These are phyloP conservation scores for Characodon lateralis DNA, from an alignment of 2,797 vertebrate genomes.

Conservation along the genomic window DNA sequence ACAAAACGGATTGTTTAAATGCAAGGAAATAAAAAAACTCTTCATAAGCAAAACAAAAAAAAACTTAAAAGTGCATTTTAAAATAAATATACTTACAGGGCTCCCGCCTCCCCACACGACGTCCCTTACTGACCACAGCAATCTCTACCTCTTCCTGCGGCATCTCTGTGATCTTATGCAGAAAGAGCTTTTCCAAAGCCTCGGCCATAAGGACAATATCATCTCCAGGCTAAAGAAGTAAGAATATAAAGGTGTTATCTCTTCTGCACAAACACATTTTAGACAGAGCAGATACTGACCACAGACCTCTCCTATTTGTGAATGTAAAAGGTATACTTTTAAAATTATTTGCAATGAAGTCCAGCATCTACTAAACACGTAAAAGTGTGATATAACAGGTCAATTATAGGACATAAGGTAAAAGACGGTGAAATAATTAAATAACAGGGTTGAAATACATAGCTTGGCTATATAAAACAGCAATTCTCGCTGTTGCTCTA, in stretches of 20 bases:
- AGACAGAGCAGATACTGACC: no score
- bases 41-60: not conserved
- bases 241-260: constrained; percentile 9
- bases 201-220: constrained; percentile 96
- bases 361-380: not conserved
- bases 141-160: constrained; percentile 91
- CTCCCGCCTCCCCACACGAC: constrained; percentile 86
- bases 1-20: no score
- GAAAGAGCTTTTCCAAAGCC: constrained; percentile 91
- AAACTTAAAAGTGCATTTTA: not conserved
- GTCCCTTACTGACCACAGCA: constrained; percentile 85
- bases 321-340: no score
- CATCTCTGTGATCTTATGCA: constrained; percentile 93
- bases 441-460: not conserved
- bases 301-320: no score
- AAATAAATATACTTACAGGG: constrained; percentile 74
- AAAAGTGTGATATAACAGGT: no score
- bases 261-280: no score
- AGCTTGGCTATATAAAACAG: not conserved
- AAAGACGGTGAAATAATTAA: not conserved
- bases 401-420: no score
- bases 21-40: no score
- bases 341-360: not conserved
- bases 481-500: not conserved
- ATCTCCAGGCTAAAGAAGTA: constrained; percentile 84